These are phyloP conservation scores for Metaphire vulgaris DNA, from an alignment of 1,140 invertebrate genomes.

Conservation along the genomic window DNA sequence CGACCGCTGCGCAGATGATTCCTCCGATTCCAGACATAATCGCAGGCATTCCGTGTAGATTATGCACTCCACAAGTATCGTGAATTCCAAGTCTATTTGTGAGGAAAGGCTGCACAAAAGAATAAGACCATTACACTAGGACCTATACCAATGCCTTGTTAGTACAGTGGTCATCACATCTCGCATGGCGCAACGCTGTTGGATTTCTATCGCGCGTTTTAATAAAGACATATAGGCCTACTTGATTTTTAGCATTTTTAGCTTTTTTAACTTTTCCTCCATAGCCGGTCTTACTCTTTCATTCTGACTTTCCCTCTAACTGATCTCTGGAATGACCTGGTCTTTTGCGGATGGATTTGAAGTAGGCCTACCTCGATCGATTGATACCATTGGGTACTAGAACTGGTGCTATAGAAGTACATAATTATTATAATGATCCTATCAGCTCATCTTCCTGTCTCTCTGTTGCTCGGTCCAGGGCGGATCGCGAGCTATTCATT, in stretches of 20 bases:
- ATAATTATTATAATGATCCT: too few species aligned
- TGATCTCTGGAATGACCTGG: too few species aligned
- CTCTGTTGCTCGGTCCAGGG: too few species aligned
- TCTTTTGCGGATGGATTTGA: too few species aligned
- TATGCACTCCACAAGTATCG: constrained; percentile 92
- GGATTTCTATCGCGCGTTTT: neutral
- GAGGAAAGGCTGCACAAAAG: constrained; percentile 62
- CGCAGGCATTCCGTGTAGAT: constrained; percentile 81
- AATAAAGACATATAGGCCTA: neutral
- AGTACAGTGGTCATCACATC: neutral
- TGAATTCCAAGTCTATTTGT: constrained; percentile 64
- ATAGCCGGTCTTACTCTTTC: too few species aligned
- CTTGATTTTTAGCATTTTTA: neutral
- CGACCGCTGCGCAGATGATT: constrained; percentile 14
- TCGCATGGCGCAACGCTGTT: neutral
- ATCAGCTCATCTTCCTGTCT: too few species aligned
- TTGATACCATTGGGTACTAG: too few species aligned
- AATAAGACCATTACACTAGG: neutral
- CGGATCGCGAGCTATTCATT: too few species aligned
- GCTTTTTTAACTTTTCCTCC: neutral
- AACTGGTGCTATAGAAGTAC: too few species aligned
- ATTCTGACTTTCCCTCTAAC: too few species aligned
- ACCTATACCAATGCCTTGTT: neutral
- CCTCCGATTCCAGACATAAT: constrained; percentile 20
- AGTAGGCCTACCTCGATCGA: too few species aligned